Conservation (phyloP, 2,797 vertebrate genomes). For the Oryzias sinensis region DNA sequence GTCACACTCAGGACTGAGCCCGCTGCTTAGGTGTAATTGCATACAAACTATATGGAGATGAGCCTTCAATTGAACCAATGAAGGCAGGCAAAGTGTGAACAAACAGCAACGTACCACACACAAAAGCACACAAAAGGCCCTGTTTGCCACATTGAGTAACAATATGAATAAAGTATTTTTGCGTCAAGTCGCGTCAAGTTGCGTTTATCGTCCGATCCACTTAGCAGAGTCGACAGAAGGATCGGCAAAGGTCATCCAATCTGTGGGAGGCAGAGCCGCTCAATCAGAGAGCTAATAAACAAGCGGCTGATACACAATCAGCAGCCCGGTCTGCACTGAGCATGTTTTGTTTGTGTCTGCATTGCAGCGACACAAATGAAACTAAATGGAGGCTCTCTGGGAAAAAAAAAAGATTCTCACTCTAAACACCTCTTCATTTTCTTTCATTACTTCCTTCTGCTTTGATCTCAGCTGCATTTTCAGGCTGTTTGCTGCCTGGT, state of each 20-base stretch:
- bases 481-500: slow-evolving; percentile 36
- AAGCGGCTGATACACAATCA: slow-evolving; percentile 63
- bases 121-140: slow-evolving; percentile 24
- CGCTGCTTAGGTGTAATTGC: slow-evolving; percentile 67
- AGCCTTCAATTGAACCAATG: slow-evolving; percentile 70
- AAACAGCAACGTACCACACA: slow-evolving; percentile 33
- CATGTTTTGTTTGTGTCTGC: slow-evolving; percentile 16
- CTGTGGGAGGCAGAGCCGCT: slow-evolving; percentile 59
- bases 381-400: slow-evolving; percentile 52
- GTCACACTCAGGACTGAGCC: slow-evolving; percentile 54
- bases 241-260: slow-evolving; percentile 74
- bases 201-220: slow-evolving; percentile 62
- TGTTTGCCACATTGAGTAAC: slow-evolving; percentile 49
- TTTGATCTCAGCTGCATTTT: neutral
- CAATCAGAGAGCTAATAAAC: slow-evolving; percentile 71
- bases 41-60: slow-evolving; percentile 75
- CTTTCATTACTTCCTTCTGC: slow-evolving; percentile 35
- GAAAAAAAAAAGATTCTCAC: slow-evolving; percentile 25
- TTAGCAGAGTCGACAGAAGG: slow-evolving; percentile 59
- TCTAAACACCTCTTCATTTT: slow-evolving; percentile 48
- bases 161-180: slow-evolving; percentile 66
- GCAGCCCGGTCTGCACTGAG: slow-evolving; percentile 9
- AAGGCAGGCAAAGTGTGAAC: slow-evolving; percentile 45
- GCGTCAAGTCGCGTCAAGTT: slow-evolving; percentile 22
- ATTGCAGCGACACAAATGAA: slow-evolving; percentile 38